Evolutionary conservation across 2,113 vertebrate species (phyloP).

Genomic region (Erinaceus europaeus): DNA sequence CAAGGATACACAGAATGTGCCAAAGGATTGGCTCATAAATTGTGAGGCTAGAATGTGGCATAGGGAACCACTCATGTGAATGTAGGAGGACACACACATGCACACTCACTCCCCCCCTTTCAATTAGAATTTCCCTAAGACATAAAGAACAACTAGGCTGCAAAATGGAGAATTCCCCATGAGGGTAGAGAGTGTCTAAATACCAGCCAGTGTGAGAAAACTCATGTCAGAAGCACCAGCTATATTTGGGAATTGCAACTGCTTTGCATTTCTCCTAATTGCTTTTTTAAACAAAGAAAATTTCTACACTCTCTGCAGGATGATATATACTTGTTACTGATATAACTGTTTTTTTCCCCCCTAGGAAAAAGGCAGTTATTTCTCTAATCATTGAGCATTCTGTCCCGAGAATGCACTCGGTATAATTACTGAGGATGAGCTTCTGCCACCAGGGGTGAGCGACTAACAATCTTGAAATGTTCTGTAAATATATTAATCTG

Average conservation of each 20-base stretch:
- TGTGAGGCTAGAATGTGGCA: not conserved
- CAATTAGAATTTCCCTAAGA: not conserved
- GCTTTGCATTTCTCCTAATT: constrained; percentile 8
- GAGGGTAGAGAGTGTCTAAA: not conserved
- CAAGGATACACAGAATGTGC: not conserved
- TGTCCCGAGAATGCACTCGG: not conserved
- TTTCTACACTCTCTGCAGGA: not conserved
- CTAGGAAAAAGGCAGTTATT: constrained; percentile 19
- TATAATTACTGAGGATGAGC: constrained; percentile 8
- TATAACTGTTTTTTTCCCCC: constrained; percentile 36
- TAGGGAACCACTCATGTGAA: not conserved
- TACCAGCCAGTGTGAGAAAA: not conserved
- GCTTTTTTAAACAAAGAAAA: constrained; percentile 33
- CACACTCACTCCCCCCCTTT: not conserved
- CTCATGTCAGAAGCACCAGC: not conserved
- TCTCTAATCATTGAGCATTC: constrained; percentile 24
- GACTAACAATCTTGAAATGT: constrained; percentile 13
- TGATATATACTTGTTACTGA: constrained; percentile 10
- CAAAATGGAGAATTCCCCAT: not conserved
- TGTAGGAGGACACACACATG: fast-evolving
- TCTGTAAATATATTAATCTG: constrained; percentile 68
- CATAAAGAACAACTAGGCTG: not conserved
- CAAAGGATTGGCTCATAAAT: not conserved
- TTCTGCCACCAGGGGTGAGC: constrained; percentile 7
- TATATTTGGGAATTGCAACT: not conserved